phyloP scores from a whole-genome alignment of 2,797 vertebrate species.

The Chelmon rostratus region DNA sequence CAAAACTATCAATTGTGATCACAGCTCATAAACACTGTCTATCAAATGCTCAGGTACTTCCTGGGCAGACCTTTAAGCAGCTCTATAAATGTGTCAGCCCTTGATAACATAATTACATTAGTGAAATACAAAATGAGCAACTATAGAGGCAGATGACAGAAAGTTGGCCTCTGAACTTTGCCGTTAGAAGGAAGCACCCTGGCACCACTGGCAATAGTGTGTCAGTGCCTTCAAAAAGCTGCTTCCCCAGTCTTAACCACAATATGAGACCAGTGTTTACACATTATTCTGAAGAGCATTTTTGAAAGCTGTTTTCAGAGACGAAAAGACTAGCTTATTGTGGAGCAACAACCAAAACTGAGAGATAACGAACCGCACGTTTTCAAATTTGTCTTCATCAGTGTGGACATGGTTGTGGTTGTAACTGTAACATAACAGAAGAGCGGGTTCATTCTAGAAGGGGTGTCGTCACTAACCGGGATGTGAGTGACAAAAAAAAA shows the following conservation, averaged over 20 bases:
- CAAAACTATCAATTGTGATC: not conserved
- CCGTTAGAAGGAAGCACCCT: not conserved
- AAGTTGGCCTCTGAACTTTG: constrained; percentile 16
- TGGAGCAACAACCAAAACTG: not conserved
- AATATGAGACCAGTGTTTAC: not conserved
- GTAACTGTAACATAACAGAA: not conserved
- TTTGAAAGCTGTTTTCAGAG: not conserved
- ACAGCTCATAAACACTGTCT: not conserved
- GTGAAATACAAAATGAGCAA: not conserved
- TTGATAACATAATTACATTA: constrained; percentile 23
- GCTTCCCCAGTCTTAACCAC: not conserved
- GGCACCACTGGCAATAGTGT: not conserved
- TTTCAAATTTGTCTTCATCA: not conserved
- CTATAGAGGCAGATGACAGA: constrained; percentile 23
- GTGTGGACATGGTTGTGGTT: not conserved
- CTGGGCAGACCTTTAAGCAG: constrained; percentile 8
- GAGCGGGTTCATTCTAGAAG: constrained; percentile 2
- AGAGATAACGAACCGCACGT: not conserved
- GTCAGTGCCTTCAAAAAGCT: not conserved
- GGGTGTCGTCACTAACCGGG: constrained; percentile 9
- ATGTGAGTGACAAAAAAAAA: constrained; percentile 39
- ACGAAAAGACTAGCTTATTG: not conserved
- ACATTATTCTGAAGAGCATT: not conserved
- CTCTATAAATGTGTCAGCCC: constrained; percentile 1
- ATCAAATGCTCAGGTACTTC: constrained; percentile 7